phyloP scores from a whole-genome alignment of 2,888 invertebrate genomes.

The Acrocera orbiculus region DNA sequence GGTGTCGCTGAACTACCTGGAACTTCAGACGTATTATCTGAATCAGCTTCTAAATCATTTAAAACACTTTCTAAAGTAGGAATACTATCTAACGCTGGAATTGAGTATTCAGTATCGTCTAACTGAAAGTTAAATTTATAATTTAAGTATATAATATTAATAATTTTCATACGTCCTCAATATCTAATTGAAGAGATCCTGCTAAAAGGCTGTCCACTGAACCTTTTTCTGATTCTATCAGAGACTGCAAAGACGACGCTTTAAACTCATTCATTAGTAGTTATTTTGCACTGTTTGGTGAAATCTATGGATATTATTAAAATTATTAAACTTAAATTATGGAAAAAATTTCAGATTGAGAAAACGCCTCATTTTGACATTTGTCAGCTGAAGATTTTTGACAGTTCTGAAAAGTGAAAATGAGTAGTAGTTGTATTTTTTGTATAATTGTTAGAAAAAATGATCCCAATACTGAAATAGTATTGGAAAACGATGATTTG shows the following conservation, averaged over 20 bases:
- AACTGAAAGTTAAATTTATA: slow-evolving; percentile 35
- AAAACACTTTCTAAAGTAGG: slow-evolving; percentile 68
- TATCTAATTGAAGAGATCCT: slow-evolving; percentile 42
- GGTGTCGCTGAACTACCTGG: slow-evolving; percentile 25
- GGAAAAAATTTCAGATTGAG: no score
- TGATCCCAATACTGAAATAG: slow-evolving; percentile 38
- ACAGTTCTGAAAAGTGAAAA: no score
- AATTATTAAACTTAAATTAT: no score
- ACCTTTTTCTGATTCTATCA: slow-evolving; percentile 41
- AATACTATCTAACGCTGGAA: slow-evolving; percentile 54
- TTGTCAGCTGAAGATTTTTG: no score
- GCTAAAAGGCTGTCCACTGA: slow-evolving; percentile 46
- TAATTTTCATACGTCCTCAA: slow-evolving; percentile 40
- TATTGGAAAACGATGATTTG: slow-evolving; percentile 55
- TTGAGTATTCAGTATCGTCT: slow-evolving; percentile 64
- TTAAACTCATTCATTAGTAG: slow-evolving; percentile 29
- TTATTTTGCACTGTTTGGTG: no score
- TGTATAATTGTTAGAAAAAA: slow-evolving; percentile 52
- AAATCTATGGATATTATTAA: no score
- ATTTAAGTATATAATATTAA: background rate
- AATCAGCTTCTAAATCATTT: slow-evolving; percentile 52
- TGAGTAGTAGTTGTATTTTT: slow-evolving; percentile 59
- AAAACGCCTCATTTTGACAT: no score
- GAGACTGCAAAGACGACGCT: slow-evolving; percentile 35
- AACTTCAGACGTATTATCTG: slow-evolving; percentile 35